phyloP scores from a whole-genome alignment of 2,113 vertebrate species.

The Uria lomvia region DNA sequence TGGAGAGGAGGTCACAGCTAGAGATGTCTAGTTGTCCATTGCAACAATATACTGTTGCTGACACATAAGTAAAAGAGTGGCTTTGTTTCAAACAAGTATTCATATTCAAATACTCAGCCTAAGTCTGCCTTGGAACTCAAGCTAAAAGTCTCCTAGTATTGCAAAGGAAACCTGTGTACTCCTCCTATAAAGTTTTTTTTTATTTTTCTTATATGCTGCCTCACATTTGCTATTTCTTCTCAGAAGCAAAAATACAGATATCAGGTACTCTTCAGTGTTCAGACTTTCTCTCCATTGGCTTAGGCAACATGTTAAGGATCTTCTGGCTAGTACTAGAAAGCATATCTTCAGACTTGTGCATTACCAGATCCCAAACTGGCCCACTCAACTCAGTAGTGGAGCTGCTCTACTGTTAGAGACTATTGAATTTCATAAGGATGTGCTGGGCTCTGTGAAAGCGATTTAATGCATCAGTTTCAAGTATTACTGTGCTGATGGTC shows the following conservation, averaged over 20 bases:
- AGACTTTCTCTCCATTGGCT: neutral
- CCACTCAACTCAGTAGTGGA: neutral
- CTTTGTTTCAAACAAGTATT: neutral
- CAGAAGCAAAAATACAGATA: neutral
- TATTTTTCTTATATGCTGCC: neutral
- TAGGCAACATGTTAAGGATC: neutral
- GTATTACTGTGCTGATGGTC: neutral
- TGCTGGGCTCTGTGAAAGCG: neutral
- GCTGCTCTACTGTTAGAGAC: neutral
- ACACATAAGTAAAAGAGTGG: neutral
- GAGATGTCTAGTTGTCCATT: neutral
- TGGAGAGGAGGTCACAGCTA: neutral
- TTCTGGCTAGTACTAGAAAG: neutral
- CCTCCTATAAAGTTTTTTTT: neutral
- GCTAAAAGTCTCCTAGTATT: neutral
- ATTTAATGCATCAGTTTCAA: neutral
- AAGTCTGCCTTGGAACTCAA: neutral
- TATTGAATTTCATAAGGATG: neutral
- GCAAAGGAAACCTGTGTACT: neutral
- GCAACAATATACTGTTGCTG: neutral
- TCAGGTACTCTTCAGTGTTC: neutral
- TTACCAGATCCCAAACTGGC: neutral
- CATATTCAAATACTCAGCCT: neutral
- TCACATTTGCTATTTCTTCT: neutral
- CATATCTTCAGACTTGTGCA: neutral